These are phyloP conservation scores for Lindbergichthys nudifrons DNA, from an alignment of 2,797 vertebrate genomes.

Conservation along the genomic window DNA sequence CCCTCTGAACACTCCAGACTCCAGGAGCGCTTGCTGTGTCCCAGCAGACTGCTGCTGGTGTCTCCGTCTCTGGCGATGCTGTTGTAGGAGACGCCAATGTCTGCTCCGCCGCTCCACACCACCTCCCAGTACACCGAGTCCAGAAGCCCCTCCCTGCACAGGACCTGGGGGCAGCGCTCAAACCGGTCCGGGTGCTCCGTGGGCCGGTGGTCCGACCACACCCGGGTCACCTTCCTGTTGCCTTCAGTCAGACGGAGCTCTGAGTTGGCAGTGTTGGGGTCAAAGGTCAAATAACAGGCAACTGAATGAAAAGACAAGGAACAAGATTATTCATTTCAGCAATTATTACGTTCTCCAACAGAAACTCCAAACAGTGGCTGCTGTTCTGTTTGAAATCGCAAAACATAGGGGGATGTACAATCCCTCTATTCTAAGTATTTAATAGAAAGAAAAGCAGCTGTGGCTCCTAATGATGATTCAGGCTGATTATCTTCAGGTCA, in stretches of 20 bases:
- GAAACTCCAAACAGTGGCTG: too few relatives aligned
- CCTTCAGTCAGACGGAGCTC: constrained; percentile 60
- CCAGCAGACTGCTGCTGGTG: constrained; percentile 55
- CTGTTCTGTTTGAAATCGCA: neutral
- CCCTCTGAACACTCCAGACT: constrained; percentile 72
- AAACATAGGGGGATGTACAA: neutral
- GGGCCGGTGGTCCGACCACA: constrained; percentile 31
- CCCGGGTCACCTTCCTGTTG: constrained; percentile 59
- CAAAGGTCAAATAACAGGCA: constrained; percentile 73
- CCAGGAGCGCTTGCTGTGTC: constrained; percentile 69
- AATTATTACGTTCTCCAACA: neutral
- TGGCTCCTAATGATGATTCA: neutral
- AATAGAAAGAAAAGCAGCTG: neutral
- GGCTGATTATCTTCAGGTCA: neutral
- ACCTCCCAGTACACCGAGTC: constrained; percentile 75
- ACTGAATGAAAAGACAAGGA: constrained; percentile 38
- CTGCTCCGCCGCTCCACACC: constrained; percentile 63
- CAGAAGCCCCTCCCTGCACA: constrained; percentile 75
- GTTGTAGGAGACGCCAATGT: constrained; percentile 73
- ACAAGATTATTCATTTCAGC: neutral
- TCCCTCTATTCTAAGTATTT: neutral
- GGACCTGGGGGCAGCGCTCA: constrained; percentile 64
- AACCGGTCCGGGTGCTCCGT: constrained; percentile 57
- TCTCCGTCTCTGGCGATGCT: constrained; percentile 52
- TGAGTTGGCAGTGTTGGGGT: constrained; percentile 73